Evolutionary conservation across 2,888 invertebrate species (phyloP).

Genomic region (Drosophila subsilvestris): DNA sequence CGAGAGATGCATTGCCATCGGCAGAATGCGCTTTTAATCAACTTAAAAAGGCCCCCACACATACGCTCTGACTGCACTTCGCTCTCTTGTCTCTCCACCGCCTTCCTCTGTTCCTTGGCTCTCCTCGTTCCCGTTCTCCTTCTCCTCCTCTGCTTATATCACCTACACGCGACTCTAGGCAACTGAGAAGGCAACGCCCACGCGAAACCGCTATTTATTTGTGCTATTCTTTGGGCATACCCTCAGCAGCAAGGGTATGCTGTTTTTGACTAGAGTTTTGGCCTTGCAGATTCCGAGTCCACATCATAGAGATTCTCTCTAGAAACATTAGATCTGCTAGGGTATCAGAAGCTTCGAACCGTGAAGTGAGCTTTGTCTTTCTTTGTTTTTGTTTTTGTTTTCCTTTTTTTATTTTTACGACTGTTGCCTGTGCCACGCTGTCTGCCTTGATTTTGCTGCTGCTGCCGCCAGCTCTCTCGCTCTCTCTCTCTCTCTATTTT

Average conservation of each 20-base stretch:
- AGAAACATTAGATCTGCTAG: neutral
- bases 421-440: conserved; percentile 39
- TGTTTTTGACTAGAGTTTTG: neutral
- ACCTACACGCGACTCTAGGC: conserved; percentile 3
- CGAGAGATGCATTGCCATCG: conserved; percentile 8
- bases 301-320: neutral
- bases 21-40: conserved; percentile 66
- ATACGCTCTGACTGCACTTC: neutral
- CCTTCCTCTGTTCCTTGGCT: neutral
- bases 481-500: conserved; percentile 12
- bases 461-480: neutral
- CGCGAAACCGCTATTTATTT: conserved; percentile 41
- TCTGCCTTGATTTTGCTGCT: conserved; percentile 32
- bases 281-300: neutral
- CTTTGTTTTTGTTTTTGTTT: conserved; percentile 36
- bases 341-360: neutral
- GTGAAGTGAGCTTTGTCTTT: neutral
- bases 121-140: neutral
- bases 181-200: conserved; percentile 61
- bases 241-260: neutral
- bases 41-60: conserved; percentile 55
- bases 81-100: neutral
- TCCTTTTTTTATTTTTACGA: conserved; percentile 28
- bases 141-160: neutral
- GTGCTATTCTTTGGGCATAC: conserved; percentile 16